A percentile compares a stretch with the other conserved stretches of the same genome.
Evolutionary conservation across 2,888 invertebrate species (phyloP).

Genomic region (Patella pellucida): DNA sequence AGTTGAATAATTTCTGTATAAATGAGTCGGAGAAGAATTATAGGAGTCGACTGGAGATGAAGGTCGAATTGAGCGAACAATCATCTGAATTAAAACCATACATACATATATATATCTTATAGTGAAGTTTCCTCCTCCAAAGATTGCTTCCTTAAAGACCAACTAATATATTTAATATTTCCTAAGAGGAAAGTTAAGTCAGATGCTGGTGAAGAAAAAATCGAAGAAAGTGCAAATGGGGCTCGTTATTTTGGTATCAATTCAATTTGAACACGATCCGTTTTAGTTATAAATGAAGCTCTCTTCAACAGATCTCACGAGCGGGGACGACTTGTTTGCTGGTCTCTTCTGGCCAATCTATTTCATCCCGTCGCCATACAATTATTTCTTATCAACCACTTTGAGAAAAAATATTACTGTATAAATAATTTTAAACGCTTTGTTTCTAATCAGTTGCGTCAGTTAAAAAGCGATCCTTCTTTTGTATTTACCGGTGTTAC

Average conservation of each 20-base stretch:
- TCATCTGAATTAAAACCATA: not conserved
- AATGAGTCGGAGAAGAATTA: not conserved
- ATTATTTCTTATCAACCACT: too few relatives aligned
- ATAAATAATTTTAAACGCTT: too few relatives aligned
- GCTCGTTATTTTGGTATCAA: slow-evolving; percentile 2
- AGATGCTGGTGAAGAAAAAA: not conserved
- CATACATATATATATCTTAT: not conserved
- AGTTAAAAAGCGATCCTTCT: too few relatives aligned
- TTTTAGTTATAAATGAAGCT: slow-evolving; percentile 4
- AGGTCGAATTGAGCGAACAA: not conserved
- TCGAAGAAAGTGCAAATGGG: not conserved
- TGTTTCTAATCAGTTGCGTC: too few relatives aligned
- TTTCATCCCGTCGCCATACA: too few relatives aligned
- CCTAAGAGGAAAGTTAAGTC: slow-evolving; percentile 3
- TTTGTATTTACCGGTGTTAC: too few relatives aligned
- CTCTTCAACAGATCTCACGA: too few relatives aligned
- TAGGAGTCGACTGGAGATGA: not conserved
- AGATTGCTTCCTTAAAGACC: not conserved
- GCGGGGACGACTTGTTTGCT: too few relatives aligned
- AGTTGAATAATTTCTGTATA: slow-evolving; percentile 3
- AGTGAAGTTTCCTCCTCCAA: not conserved
- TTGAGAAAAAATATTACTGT: too few relatives aligned
- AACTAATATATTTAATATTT: slow-evolving; percentile 9
- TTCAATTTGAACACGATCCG: not conserved
- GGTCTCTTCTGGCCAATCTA: too few relatives aligned